Percentiles rank a stretch among this genome's conserved stretches.
Evolutionary conservation across 2,888 invertebrate species (phyloP).

Genomic region (Melangyna quadrimaculata): DNA sequence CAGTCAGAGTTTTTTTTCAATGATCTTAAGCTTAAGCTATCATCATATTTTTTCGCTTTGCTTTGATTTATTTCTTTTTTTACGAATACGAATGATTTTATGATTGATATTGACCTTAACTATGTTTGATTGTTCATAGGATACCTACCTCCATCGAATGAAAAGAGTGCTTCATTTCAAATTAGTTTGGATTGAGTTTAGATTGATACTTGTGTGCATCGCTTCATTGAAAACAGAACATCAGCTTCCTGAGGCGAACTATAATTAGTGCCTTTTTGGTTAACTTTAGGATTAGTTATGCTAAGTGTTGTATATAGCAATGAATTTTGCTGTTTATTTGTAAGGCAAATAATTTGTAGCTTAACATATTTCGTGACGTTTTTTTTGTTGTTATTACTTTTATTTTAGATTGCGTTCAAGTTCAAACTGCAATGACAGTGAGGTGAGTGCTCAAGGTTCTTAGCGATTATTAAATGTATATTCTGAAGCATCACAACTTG

Average conservation of each 20-base stretch:
- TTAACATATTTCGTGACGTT: conserved; percentile 11
- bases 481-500: background rate
- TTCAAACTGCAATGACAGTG: conserved; percentile 27
- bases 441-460: background rate
- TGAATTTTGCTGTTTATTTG: conserved; percentile 20
- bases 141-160: conserved; percentile 9
- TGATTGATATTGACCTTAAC: conserved; percentile 45
- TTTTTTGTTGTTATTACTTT: background rate
- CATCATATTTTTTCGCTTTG: conserved; percentile 33
- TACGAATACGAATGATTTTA: conserved; percentile 11
- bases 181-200: background rate
- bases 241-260: conserved; percentile 34
- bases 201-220: background rate
- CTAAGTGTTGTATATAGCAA: conserved; percentile 2
- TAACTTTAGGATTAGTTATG: conserved; percentile 20
- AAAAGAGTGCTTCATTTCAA: conserved; percentile 40
- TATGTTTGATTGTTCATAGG: conserved; percentile 16
- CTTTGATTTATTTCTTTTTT: conserved; percentile 33
- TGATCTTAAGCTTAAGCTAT: conserved; percentile 24
- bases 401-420: conserved; percentile 9
- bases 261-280: conserved; percentile 6
- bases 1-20: background rate
- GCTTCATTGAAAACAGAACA: conserved; percentile 20
- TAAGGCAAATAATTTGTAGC: conserved; percentile 19
- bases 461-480: background rate